These are phyloP conservation scores for Hyposoter didymator DNA, from an alignment of 2,888 invertebrate genomes.

Conservation along the genomic window DNA sequence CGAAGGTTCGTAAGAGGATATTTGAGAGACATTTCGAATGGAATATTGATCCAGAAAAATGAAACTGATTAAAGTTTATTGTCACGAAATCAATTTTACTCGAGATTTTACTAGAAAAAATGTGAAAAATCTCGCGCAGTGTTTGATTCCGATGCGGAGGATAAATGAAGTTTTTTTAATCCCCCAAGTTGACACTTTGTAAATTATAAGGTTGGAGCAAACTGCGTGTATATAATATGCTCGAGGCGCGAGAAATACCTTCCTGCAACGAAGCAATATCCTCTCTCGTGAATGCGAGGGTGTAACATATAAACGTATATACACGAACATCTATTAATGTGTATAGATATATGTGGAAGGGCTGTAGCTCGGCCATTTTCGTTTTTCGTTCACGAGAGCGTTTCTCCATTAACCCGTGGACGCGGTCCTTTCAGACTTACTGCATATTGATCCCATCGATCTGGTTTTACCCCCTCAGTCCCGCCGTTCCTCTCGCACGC, in stretches of 20 bases:
- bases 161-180: conserved; percentile 31
- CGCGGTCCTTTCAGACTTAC: conserved; percentile 81
- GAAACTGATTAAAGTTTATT: too few relatives aligned
- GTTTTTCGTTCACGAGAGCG: conserved; percentile 71
- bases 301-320: conserved; percentile 45
- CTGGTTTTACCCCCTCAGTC: conserved; percentile 74
- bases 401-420: conserved; percentile 80
- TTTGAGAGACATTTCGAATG: neutral
- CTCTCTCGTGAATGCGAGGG: conserved; percentile 57
- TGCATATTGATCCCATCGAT: conserved; percentile 84
- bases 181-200: conserved; percentile 46
- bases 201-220: conserved; percentile 59
- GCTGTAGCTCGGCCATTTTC: conserved; percentile 66
- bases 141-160: conserved; percentile 9
- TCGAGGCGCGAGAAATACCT: conserved; percentile 51
- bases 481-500: conserved; percentile 64
- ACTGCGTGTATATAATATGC: conserved; percentile 57
- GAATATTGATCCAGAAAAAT: neutral
- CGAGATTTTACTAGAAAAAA: neutral
- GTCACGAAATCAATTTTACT: too few relatives aligned
- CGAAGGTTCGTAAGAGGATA: too few relatives aligned
- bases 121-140: neutral
- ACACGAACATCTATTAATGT: neutral
- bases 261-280: conserved; percentile 68
- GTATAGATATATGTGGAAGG: conserved; percentile 11